Evolutionary conservation across 2,888 invertebrate genomes (phyloP), one percentile per base, ranked within the genome.

Genomic region (Drosophila mimica): DNA sequence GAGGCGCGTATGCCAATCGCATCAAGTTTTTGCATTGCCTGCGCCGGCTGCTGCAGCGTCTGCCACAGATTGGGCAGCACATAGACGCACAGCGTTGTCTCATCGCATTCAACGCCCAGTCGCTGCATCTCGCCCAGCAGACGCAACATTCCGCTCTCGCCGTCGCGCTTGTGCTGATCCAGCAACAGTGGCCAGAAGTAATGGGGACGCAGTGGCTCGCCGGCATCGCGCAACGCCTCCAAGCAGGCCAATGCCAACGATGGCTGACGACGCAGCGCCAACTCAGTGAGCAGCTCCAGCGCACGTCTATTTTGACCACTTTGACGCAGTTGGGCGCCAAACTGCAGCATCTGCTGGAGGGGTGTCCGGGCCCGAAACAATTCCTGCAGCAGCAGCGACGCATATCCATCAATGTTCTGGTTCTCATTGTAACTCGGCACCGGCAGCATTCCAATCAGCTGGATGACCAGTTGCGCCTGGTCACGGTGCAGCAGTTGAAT

Each of bases 131-230:
- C 93, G 54, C 93, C 83, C 2, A 96, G 79, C 0, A 94, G 92
- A 38, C 94, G 93, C 80, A 95, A 93, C 72, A 96, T 92, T 0
- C 93, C 93, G 0, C 66, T 72, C 70, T 96, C 95, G 0, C 95
- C 95, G 63, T 93, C 92, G 30, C 91, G 92, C 56, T 93, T 93
- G 0, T 94, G 93, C 11, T 92, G 93, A 2, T 94, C 92, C 28
- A 95, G 58, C 53, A 96, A 70, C 59, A 96, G 91, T 0, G 96
- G 95, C 96, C 96, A 96, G 88, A 95, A 96, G 88, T 94, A 96
- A 79, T 96, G 96, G 0, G 95, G 94, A 20, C 95, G 93, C 61
- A 93, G 61, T 3, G 76, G 57, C 58, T 93, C 91, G 0, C 80
- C 74, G 7, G 83, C 71, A 0, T 70, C 67, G 0, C 75, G 64